Evolutionary conservation across 2,113 vertebrate genomes (phyloP).

Genomic region (Panurus biarmicus): DNA sequence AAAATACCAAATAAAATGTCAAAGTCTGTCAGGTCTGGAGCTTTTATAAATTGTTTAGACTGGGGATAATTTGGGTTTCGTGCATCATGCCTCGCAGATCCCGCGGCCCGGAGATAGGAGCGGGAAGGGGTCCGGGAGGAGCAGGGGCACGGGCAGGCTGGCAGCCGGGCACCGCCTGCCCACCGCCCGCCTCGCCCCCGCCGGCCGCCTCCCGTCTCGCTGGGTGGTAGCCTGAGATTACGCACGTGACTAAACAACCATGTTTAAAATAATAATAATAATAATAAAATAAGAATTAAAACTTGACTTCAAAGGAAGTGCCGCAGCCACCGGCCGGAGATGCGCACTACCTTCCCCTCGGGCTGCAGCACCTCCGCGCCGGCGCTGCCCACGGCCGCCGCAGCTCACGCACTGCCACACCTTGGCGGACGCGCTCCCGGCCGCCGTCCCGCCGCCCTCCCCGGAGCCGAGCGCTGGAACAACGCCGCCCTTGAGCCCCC

Average conservation of each 20-base stretch:
- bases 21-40: slow-evolving; percentile 68
- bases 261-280: not conserved
- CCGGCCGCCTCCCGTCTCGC: slow-evolving; percentile 51
- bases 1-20: slow-evolving; percentile 82
- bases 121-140: slow-evolving; percentile 47
- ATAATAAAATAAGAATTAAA: not conserved
- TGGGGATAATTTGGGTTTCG: slow-evolving; percentile 68
- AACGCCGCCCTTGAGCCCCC: slow-evolving; percentile 62
- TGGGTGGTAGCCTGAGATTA: slow-evolving; percentile 61
- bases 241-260: not conserved
- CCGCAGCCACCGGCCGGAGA: not conserved
- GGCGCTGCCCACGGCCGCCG: not conserved
- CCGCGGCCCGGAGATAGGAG: slow-evolving; percentile 45
- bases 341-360: not conserved
- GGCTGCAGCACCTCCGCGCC: not conserved
- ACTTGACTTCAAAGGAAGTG: slow-evolving; percentile 10
- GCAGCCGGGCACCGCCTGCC: slow-evolving; percentile 70
- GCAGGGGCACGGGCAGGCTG: slow-evolving; percentile 67
- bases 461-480: slow-evolving; percentile 26
- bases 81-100: slow-evolving; percentile 61
- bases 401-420: not conserved
- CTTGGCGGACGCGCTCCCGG: not conserved
- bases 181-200: slow-evolving; percentile 67
- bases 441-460: not conserved
- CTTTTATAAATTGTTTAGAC: slow-evolving; percentile 91